Evolutionary conservation across 2,888 invertebrate genomes (phyloP), one percentile per base, ranked within the genome.

Genomic region (Chaetogeoica ovagalla): DNA sequence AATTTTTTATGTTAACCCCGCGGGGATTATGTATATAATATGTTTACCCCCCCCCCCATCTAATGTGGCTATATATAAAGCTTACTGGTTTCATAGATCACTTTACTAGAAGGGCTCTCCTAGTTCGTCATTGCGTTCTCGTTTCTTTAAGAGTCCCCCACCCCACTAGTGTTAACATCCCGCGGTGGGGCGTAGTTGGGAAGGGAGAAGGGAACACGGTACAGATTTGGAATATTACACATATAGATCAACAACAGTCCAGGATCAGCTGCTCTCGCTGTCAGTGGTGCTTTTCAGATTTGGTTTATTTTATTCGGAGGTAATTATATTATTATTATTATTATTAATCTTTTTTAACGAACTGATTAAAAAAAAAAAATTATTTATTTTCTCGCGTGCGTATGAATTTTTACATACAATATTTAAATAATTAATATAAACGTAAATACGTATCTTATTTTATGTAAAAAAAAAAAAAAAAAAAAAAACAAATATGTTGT

Each of bases 221-320:
- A 79, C 71, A 63, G 79, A 79, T 79, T 79, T 63, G 79, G 71
- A 71, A 71, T 48, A 48, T 57, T 70, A 79, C 79, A 63, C 79
- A 71, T 71, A 79, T 79, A 71, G 79, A 71, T 55, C 43, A 65
- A 79, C 79, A 79, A 71, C 79, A 79, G 79, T 79, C 63, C 79
- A 79, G 79, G 79, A 79, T 79, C 79, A 79, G 79, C 79, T 79
- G 79, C 79, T 71, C 43, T 63, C 71, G 63, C 70, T 71, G 79
- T 79, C 71, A 79, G 79, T 79, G 79, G 79, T 79, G 39, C 70
- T 62, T 62, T 71, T 60, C 79, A 79, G 71, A 71, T 71, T 79
- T 55, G 69, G 79, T 79, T 71, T 71, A 79, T 79, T 79, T 76
- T 65, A 62, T 71, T 79, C 43, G 79, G 71, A 79, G 79, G 79